These are phyloP conservation scores for Cyclopterus lumpus DNA, from an alignment of 2,797 vertebrate species.

Conservation along the genomic window DNA sequence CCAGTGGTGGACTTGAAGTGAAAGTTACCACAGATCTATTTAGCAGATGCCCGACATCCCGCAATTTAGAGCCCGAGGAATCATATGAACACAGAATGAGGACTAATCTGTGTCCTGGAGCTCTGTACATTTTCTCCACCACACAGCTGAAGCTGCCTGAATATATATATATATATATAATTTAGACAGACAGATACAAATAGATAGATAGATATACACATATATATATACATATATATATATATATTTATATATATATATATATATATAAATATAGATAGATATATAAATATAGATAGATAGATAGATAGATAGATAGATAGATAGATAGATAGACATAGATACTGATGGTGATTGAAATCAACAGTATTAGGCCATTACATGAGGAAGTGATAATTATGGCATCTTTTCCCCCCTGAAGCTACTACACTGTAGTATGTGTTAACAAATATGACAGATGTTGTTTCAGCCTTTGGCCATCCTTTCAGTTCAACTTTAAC, in stretches of 20 bases:
- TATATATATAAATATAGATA: too few species aligned
- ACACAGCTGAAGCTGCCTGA: neutral
- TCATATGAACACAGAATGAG: conserved; percentile 30
- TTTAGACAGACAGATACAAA: too few species aligned
- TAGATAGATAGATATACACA: too few species aligned
- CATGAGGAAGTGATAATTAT: conserved; percentile 46
- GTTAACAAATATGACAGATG: conserved; percentile 45
- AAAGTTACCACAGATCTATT: conserved; percentile 56
- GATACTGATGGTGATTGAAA: conserved; percentile 31
- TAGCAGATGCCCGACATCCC: conserved; percentile 59
- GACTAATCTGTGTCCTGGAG: conserved; percentile 1
- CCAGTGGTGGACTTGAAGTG: conserved; percentile 15
- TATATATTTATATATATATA: too few species aligned
- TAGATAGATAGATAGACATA: neutral
- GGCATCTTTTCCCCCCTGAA: conserved; percentile 32
- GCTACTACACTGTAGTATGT: conserved; percentile 21
- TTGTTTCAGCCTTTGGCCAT: neutral
- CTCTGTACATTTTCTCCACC: neutral
- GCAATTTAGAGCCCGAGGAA: conserved; percentile 41
- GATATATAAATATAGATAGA: too few species aligned
- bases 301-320: too few species aligned
- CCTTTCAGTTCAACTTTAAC: too few species aligned
- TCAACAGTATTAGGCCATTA: conserved; percentile 15
- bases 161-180: too few species aligned
- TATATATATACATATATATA: too few species aligned